Conservation (phyloP, 2,888 invertebrate genomes). For the Sialis fuliginosa region DNA sequence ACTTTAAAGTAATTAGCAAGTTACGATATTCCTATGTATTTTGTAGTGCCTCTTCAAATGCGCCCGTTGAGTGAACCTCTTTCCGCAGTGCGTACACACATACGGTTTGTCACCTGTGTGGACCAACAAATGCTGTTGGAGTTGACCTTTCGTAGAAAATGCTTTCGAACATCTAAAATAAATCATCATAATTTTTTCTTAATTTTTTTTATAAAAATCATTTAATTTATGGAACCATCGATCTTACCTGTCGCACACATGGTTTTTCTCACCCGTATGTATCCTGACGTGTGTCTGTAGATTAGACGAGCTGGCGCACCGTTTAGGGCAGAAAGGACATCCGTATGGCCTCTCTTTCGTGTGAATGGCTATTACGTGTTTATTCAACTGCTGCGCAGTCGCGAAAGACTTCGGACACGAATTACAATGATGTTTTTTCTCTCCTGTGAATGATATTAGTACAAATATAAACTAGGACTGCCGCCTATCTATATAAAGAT, state of each 20-base stretch:
- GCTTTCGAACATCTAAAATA: conserved; percentile 19
- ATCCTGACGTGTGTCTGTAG: conserved; percentile 24
- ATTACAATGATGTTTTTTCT: conserved; percentile 26
- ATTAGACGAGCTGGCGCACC: conserved; percentile 26
- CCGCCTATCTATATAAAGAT: too few relatives aligned
- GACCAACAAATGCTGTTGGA: conserved; percentile 24
- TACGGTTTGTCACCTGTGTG: conserved; percentile 26
- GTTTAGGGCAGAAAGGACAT: conserved; percentile 24
- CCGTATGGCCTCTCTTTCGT: conserved; percentile 25
- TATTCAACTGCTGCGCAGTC: conserved; percentile 25
- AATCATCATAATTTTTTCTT: conserved; percentile 5
- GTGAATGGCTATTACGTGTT: conserved; percentile 24
- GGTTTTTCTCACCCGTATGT: conserved; percentile 27
- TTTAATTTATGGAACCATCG: too few relatives aligned
- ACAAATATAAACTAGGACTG: too few relatives aligned
- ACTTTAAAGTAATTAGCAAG: too few relatives aligned
- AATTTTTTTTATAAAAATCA: too few relatives aligned
- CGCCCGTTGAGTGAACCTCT: conserved; percentile 25
- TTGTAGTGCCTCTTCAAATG: conserved; percentile 24
- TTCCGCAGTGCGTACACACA: conserved; percentile 24
- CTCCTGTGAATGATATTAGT: conserved; percentile 20
- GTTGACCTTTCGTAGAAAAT: conserved; percentile 25
- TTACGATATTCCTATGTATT: conserved; percentile 15
- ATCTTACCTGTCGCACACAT: conserved; percentile 18
- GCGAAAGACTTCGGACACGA: conserved; percentile 25